phyloP scores from a whole-genome alignment of 2,888 invertebrate species.

The Zhuqinia jingwanae region DNA sequence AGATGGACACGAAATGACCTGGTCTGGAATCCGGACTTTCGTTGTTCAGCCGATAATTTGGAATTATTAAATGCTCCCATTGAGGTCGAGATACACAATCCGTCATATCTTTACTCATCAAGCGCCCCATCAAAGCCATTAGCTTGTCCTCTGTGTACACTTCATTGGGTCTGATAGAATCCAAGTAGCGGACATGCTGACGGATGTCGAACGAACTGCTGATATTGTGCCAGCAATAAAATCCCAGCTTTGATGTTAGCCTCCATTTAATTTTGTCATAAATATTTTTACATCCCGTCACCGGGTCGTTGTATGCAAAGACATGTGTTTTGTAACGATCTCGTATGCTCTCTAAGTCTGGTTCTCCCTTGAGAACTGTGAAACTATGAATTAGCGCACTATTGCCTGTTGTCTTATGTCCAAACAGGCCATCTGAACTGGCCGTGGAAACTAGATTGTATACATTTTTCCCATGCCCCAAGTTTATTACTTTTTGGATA shows the following conservation, averaged over 20 bases:
- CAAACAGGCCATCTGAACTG: constrained; percentile 68
- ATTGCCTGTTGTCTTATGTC: constrained; percentile 58
- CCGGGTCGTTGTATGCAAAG: constrained; percentile 57
- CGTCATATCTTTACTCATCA: constrained; percentile 66
- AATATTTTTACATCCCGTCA: constrained; percentile 36
- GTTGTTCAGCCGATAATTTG: constrained; percentile 70
- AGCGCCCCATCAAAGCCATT: constrained; percentile 68
- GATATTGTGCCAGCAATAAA: constrained; percentile 77
- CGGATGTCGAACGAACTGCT: constrained; percentile 72
- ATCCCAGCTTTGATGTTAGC: constrained; percentile 72
- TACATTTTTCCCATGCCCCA: constrained; percentile 48
- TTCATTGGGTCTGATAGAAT: constrained; percentile 42
- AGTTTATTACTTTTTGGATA: constrained; percentile 55
- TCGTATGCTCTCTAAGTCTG: constrained; percentile 63
- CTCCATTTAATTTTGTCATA: constrained; percentile 53
- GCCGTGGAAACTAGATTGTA: constrained; percentile 49
- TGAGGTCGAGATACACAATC: constrained; percentile 62
- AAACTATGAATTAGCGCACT: constrained; percentile 69
- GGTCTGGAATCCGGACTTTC: constrained; percentile 46
- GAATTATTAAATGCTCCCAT: constrained; percentile 78
- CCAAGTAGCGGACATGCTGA: constrained; percentile 74
- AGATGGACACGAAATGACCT: constrained; percentile 62
- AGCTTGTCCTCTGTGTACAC: constrained; percentile 73
- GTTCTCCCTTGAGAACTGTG: constrained; percentile 62
- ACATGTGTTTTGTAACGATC: constrained; percentile 51